phyloP scores from a whole-genome alignment of 2,797 vertebrate species.

The Helostoma temminkii region DNA sequence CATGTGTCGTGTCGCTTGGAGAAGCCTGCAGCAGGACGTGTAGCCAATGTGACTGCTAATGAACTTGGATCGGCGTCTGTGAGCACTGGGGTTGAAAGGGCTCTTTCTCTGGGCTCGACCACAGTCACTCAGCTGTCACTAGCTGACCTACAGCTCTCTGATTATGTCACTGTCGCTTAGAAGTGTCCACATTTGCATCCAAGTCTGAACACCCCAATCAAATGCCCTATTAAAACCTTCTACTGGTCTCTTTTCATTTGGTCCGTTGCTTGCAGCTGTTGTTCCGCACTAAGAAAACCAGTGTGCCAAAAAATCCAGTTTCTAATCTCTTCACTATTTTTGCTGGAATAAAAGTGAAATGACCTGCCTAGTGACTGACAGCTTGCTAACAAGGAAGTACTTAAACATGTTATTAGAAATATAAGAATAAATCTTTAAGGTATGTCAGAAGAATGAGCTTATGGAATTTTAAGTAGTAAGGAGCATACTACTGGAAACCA shows the following conservation, averaged over 20 bases:
- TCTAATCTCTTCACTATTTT: conserved; percentile 1
- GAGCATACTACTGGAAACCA: not conserved
- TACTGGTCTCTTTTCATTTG: conserved; percentile 72
- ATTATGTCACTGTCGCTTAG: conserved; percentile 82
- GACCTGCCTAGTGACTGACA: not conserved
- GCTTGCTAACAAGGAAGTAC: not conserved
- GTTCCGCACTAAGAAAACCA: conserved; percentile 27
- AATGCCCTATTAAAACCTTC: conserved; percentile 75
- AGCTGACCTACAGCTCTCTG: conserved; percentile 79
- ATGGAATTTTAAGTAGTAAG: not conserved
- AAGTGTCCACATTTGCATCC: conserved; percentile 77
- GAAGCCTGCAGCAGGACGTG: conserved; percentile 66
- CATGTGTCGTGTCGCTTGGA: conserved; percentile 48
- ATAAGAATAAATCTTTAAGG: conserved; percentile 1
- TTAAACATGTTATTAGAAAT: conserved; percentile 5
- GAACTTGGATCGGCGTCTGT: conserved; percentile 72
- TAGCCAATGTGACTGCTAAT: conserved; percentile 81
- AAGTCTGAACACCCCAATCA: conserved; percentile 74
- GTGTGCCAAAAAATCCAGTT: conserved; percentile 22
- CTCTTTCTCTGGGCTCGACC: conserved; percentile 73
- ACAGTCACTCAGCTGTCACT: conserved; percentile 75
- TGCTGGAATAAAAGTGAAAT: conserved; percentile 14
- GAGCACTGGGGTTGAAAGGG: conserved; percentile 75
- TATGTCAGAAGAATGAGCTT: not conserved
- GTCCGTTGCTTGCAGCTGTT: conserved; percentile 73